Percentiles rank a stretch among this genome's conserved stretches.
Evolutionary conservation across 1,140 invertebrate species (phyloP).

Genomic region (Drosophila cardini): DNA sequence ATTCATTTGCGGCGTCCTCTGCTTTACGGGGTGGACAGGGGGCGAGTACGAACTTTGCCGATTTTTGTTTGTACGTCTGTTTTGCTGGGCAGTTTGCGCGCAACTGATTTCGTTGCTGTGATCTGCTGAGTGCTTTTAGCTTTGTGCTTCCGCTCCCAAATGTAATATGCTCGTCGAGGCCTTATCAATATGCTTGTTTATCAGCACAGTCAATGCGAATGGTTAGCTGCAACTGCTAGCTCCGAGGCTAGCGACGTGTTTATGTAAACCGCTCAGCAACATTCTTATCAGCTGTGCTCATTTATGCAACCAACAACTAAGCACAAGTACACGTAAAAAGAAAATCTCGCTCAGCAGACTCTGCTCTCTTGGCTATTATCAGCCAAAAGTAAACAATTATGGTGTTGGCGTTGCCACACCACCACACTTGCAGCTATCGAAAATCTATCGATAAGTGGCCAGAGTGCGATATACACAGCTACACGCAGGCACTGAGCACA

Average conservation of each 20-base stretch:
- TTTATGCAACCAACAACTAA: conserved; percentile 36
- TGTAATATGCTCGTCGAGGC: background rate
- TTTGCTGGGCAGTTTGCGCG: conserved; percentile 62
- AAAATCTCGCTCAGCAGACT: conserved; percentile 13
- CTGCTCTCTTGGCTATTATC: conserved; percentile 31
- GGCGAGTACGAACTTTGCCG: conserved; percentile 28
- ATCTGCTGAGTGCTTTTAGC: conserved; percentile 59
- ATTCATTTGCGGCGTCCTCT: conserved; percentile 55
- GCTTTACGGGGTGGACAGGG: background rate
- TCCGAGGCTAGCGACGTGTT: background rate
- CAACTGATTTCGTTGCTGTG: conserved; percentile 55
- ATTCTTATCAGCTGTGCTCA: conserved; percentile 26
- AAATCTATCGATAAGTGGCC: conserved; percentile 13
- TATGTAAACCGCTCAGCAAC: background rate
- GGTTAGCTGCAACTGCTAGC: conserved; percentile 17
- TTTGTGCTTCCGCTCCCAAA: conserved; percentile 31
- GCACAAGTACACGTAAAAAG: background rate
- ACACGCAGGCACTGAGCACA: conserved; percentile 57
- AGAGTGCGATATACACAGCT: conserved; percentile 49
- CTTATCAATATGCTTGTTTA: conserved; percentile 38
- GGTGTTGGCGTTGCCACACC: conserved; percentile 38
- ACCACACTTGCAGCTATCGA: conserved; percentile 2
- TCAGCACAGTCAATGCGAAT: conserved; percentile 7
- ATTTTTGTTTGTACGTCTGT: conserved; percentile 67
- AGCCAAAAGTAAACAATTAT: conserved; percentile 55